Conservation (phyloP, 2,797 vertebrate species). For the Cephalopachus bancanus region DNA sequence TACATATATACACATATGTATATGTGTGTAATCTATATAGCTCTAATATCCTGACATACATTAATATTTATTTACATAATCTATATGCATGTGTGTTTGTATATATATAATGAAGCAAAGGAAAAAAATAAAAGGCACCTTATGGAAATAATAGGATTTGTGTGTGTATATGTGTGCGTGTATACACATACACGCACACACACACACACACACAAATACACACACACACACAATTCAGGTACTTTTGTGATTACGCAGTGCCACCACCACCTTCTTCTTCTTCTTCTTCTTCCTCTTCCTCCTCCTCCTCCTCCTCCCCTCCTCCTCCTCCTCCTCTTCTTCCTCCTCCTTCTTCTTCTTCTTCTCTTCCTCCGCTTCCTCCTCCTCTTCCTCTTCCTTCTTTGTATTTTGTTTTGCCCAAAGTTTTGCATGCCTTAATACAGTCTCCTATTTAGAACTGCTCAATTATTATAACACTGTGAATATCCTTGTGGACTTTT, state of each 20-base stretch:
- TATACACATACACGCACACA: not conserved
- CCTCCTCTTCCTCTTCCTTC: not conserved
- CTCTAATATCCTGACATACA: no score
- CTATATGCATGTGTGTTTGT: no score
- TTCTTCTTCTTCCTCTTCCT: no score
- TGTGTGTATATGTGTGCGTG: not conserved
- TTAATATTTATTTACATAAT: no score
- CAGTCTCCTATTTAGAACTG: not conserved
- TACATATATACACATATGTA: no score
- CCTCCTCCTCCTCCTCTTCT: no score
- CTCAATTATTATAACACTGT: not conserved
- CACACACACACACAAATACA: not conserved
- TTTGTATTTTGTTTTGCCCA: not conserved
- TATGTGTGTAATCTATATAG: no score
- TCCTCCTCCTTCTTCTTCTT: no score
- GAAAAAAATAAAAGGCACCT: not conserved
- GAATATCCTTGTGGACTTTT: not conserved
- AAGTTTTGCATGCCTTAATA: not conserved
- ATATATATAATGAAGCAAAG: not conserved
- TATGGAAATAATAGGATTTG: not conserved
- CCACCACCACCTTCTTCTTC: no score
- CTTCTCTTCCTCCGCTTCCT: no score
- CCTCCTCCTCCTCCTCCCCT: no score
- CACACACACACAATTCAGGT: not conserved
- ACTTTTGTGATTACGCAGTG: not conserved